Conservation (phyloP, 2,797 vertebrate genomes). For the Aselliscus stoliczkanus region DNA sequence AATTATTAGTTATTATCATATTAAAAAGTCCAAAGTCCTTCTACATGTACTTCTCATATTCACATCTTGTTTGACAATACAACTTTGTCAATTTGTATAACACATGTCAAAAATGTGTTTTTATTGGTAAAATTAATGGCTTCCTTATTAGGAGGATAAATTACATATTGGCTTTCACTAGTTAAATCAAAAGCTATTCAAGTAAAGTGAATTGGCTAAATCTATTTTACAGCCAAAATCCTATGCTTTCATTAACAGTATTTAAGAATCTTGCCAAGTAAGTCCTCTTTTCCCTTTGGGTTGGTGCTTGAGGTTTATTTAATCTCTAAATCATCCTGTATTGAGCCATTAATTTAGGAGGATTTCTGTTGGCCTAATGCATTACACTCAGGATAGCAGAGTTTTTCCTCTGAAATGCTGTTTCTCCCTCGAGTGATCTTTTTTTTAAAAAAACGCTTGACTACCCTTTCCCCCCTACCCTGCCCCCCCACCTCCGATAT, state of each 20-base stretch:
- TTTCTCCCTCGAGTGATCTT: neutral
- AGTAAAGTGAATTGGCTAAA: neutral
- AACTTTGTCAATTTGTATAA: neutral
- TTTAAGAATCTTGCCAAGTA: neutral
- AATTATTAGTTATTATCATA: neutral
- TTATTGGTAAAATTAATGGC: neutral
- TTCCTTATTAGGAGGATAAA: neutral
- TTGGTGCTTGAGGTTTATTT: neutral
- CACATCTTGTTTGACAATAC: neutral
- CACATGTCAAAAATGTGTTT: neutral
- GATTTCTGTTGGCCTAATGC: neutral
- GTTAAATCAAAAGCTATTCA: neutral
- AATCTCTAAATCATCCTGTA: neutral
- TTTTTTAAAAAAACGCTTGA: too few relatives aligned
- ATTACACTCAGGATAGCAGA: neutral
- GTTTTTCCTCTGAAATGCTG: neutral
- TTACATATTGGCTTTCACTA: neutral
- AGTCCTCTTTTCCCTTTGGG: neutral
- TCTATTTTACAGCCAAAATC: neutral
- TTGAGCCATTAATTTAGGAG: neutral
- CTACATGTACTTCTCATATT: neutral
- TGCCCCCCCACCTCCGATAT: too few relatives aligned
- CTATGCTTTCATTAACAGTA: neutral
- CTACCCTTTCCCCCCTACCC: too few relatives aligned
- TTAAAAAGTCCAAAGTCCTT: neutral